Percentiles rank a stretch among this genome's conserved stretches.
Conservation (phyloP, 30 jellyfish, hydroid and myxozoan species). For the Morbakka virulenta region DNA sequence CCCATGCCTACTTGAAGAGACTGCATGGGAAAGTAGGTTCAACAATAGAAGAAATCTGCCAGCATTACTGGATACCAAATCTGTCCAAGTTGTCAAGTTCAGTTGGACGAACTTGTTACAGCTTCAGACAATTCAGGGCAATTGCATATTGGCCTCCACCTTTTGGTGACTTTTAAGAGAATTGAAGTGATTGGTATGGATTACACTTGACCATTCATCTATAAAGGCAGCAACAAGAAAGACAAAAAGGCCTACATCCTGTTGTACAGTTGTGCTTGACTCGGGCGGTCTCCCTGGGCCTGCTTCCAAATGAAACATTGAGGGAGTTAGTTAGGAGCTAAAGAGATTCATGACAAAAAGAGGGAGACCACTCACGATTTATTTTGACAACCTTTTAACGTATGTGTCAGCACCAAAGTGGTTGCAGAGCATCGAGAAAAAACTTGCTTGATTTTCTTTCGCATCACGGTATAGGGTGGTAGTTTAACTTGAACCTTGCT, state of each 20-base stretch:
- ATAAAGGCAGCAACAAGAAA: no score
- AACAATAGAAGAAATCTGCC: not conserved
- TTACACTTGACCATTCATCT: constrained; percentile 36
- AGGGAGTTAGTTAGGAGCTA: constrained; percentile 9
- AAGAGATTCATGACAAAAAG: not conserved
- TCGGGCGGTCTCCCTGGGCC: no score
- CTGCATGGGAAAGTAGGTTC: constrained; percentile 24
- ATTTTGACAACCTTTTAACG: not conserved
- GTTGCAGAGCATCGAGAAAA: not conserved
- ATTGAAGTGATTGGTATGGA: constrained; percentile 28
- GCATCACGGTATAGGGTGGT: constrained; percentile 7
- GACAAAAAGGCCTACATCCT: no score
- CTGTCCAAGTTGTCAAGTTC: constrained; percentile 11
- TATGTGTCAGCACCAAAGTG: not conserved
- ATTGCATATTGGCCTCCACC: constrained; percentile 9
- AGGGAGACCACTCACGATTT: not conserved
- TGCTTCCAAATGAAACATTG: constrained; percentile 15
- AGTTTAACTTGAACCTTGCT: constrained; percentile 29
- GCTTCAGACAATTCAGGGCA: constrained; percentile 21
- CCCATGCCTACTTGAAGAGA: constrained; percentile 2
- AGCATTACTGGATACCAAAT: constrained; percentile 20
- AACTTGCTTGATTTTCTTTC: not conserved
- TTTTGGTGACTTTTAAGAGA: constrained; percentile 15
- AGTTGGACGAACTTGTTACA: not conserved
- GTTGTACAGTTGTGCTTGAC: no score